Evolutionary conservation across 2,113 vertebrate species (phyloP), one percentile per base, ranked within the genome.

Genomic region (Nanorana parkeri): DNA sequence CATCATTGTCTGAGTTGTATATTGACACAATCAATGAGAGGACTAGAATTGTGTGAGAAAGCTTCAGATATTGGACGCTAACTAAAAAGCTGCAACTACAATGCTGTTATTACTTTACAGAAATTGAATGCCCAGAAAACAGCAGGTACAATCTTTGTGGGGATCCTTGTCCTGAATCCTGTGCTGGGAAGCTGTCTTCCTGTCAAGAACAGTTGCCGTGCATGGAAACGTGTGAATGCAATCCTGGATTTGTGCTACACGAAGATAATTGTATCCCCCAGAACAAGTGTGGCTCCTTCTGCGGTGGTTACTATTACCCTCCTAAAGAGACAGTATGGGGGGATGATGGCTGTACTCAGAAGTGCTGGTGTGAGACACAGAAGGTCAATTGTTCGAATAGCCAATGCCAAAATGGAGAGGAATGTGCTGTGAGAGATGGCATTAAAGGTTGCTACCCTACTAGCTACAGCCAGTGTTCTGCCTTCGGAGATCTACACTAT

Each of bases 201-300:
- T 88, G 52, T 84, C 21, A 47, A 47, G 41, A 10, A 47, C 85
- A 32, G 0, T 52, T 2, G 1, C 29, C 67, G 0, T 93, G 91
- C 0, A n/a, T 89, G 8, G 93, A 93, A 64, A 85, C 86, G 69
- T 94, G 92, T 1, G 0, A 67, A 52, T 94, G 92, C 73, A 68
- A 84, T 0, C 24, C 87, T 0, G 92, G 90, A 24, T 92, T 93
- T 5, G 83, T 88, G 15, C 3, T 88, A 2, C 88, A 91, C 0
- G 87, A 85, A 1, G 75, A 78, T 0, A 1, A n/a, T 0, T 94
- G 92, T 5, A 17, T 93, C 61, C 60, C 83, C 0, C 54, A 0
- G 0, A 29, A 63, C 0, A 26, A 85, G 0, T 93, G 92, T 0
- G 93, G 93, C 2, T 93, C 91, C 6, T 0, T 24, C 61, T 87